Evolutionary conservation across 2,113 vertebrate species (phyloP), one percentile per base, ranked within the genome.

Genomic region (Mustelus asterias): DNA sequence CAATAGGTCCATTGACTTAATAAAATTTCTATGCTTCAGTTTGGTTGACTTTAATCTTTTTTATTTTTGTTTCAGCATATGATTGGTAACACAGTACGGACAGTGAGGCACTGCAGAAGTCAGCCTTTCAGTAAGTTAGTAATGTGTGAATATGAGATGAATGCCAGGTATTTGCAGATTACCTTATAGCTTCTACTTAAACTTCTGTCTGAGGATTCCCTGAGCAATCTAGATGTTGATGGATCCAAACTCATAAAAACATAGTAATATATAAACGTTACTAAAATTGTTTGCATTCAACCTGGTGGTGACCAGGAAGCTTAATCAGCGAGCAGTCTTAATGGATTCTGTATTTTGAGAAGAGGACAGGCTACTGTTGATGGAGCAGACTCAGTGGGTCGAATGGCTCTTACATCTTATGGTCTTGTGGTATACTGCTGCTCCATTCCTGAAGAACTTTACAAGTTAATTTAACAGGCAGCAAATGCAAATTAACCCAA

Each of bases 61-160:
- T 72, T 95, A 60, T 58, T 72, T 70, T 96, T 97, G 96, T 98
- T 98, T 86, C 97, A 99, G 99, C 98, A 98, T 95, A 99, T 99
- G 99, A 99, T 99, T 96, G 98, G 99, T 80, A 99, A 98, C 96
- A 99, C 99, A 13, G 98, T 99, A 96, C 98, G 98, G 97, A 99
- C 98, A 92, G 97, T 99, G 97, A 98, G 98, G 97, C 98, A 98
- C 98, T 99, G 98, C 96, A 97, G 99, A 96, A 99, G 99, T 97
- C 98, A 98, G 3, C 97, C 98, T 18, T 99, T 99, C 98, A 99
- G 99, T 99, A 98, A 99, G 99, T 98, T 96, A n/a, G 67, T 60
- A 95, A 16, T 48, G 8, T 72, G 24, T 95, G 13, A 72, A 72
- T 48, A 54, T 33, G 1, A 95, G 33, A 11, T 44, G 24, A 95